Conservation (phyloP, 2,888 invertebrate genomes). For the Smittia aterrima region DNA sequence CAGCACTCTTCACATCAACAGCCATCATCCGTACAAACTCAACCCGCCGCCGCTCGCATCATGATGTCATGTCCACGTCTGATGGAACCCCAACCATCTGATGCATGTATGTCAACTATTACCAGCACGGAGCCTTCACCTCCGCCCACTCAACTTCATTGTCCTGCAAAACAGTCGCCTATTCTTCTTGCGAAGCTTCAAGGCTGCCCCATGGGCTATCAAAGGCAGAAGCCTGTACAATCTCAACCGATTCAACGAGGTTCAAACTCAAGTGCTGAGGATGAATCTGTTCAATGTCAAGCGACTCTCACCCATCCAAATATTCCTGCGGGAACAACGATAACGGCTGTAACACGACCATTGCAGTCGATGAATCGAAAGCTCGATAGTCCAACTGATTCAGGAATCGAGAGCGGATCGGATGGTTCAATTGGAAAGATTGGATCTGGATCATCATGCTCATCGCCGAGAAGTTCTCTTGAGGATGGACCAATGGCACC, state of each 20-base stretch:
- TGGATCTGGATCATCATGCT: conserved; percentile 67
- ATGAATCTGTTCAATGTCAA: conserved; percentile 58
- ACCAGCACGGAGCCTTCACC: conserved; percentile 31
- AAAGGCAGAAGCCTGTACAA: neutral
- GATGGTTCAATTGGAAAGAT: conserved; percentile 54
- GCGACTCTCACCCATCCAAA: conserved; percentile 50
- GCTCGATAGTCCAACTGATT: conserved; percentile 87
- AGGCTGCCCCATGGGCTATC: conserved; percentile 71
- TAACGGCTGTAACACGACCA: conserved; percentile 62
- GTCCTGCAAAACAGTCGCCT: conserved; percentile 56
- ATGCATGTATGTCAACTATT: conserved; percentile 20
- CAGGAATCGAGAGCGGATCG: conserved; percentile 90
- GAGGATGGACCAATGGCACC: conserved; percentile 61
- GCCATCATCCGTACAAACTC: neutral
- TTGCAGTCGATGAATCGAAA: conserved; percentile 60
- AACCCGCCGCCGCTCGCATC: conserved; percentile 53
- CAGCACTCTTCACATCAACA: conserved; percentile 11
- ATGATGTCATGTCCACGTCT: conserved; percentile 75
- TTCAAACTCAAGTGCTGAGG: conserved; percentile 59
- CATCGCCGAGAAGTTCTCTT: conserved; percentile 79
- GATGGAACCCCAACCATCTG: conserved; percentile 53
- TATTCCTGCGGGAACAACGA: conserved; percentile 71
- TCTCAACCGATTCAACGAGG: conserved; percentile 64
- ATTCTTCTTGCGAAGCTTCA: conserved; percentile 73
- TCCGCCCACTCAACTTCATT: conserved; percentile 10